Evolutionary conservation across 2,113 vertebrate species (phyloP).

Genomic region (Euleptes europaea): DNA sequence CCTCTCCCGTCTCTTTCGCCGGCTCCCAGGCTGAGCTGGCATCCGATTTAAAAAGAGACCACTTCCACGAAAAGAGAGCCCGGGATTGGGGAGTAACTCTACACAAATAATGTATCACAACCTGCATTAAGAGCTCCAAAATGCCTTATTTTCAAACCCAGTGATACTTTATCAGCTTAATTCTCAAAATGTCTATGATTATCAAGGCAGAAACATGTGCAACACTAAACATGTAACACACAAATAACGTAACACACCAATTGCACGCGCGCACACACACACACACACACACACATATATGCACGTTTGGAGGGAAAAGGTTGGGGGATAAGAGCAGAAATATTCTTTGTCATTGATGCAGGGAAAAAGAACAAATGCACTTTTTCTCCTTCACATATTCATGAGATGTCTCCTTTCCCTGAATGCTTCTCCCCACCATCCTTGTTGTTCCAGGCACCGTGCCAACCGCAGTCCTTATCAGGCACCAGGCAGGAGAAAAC

Average conservation of each 20-base stretch:
- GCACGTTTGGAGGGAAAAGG: neutral
- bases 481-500: conserved; percentile 27
- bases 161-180: neutral
- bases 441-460: conserved; percentile 36
- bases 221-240: neutral
- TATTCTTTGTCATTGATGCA: conserved; percentile 44
- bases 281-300: conserved; percentile 50
- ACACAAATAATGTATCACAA: neutral
- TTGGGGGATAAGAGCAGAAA: conserved; percentile 11
- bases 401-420: conserved; percentile 47
- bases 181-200: neutral
- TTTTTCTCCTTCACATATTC: conserved; percentile 57
- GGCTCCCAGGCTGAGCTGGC: neutral
- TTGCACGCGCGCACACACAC: neutral
- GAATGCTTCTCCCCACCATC: conserved; percentile 23
- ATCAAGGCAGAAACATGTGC: neutral
- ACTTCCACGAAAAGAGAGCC: neutral
- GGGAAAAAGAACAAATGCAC: conserved; percentile 59
- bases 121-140: neutral
- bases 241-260: neutral
- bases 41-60: neutral
- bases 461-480: conserved; percentile 63
- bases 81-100: neutral
- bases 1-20: neutral
- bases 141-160: neutral